Base-by-base conservation (phyloP, 2,888 invertebrate genomes). In the Eumacrocentrus americanus region DNA sequence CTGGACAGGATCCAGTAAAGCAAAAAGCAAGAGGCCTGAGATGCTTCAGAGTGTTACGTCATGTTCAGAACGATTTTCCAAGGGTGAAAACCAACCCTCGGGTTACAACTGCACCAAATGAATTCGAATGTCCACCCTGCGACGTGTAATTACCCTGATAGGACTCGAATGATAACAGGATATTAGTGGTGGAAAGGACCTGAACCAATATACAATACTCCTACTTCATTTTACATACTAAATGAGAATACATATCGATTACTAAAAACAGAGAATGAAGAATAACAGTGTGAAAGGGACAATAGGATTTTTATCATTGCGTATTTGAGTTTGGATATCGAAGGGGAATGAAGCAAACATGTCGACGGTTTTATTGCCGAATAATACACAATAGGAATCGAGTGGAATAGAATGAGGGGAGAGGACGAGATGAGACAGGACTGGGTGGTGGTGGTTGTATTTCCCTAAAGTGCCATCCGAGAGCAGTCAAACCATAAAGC, bases 381-480 rank as follows among this genome's bases (percentile, higher is more conserved):
- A 76, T 74, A 73, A 77, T 73, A 72, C 71, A 72, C 72, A 73
- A 75, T 73, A 72, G 71, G 70, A 65, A 67, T 56, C 54, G 22
- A 52, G 38, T 38, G 11, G 22, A n/a, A 22, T 34, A 51, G 34
- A 37, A 51, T 35, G 51, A 51, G 35, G 35, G 40, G 42, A 25
- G 20, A 18, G 52, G n/a, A 29, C 9, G 29, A 29, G 29, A 29
- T 29, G 29, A 29, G 9, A 29, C 29, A 29, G 29, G 29, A 29
- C 9, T 54, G 18, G 52, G 58, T 58, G 58, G 44, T 50, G 63
- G 65, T 48, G 63, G 57, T 52, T 70, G 74, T 74, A 79, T 79
- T 79, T 79, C 79, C 79, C 79, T 79, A 76, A 79, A 79, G 79
- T 79, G 71, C 79, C 76, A 78, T 79, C 70, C 67, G 70, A 77